Evolutionary conservation across 2,797 vertebrate genomes (phyloP), one percentile per base, ranked within the genome.

Genomic region (Megalops cyprinoides): DNA sequence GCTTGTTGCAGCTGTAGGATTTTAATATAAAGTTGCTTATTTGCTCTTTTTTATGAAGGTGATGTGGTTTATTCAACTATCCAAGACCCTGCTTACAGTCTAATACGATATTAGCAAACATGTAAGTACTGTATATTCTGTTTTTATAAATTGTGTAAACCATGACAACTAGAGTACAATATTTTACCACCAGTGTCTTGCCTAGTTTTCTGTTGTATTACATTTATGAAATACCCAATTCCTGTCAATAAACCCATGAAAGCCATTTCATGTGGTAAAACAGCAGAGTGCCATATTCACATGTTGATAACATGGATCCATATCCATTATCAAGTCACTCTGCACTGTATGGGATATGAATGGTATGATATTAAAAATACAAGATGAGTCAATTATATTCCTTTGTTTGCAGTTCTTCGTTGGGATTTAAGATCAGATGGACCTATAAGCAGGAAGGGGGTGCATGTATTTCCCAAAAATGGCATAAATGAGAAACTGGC

Each of bases 31-130:
- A 71, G 31, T 2, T 49, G 5, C 56, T 80, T 77, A 8, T 23
- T 31, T 74, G 37, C 82, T 84, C 84, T 44, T 56, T 56, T 80
- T 83, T 79, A 81, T 87, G 14, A 83, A 95, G 94, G 79, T 75
- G 86, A 91, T n/a, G 31, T 74, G 2, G 25, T 86, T 62, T 92
- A 92, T 88, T 90, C 93, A 2, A 87, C 88, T 12, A 87, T 91
- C 82, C 74, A 87, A 55, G 92, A 93, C 0, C 23, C 87, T 28
- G 85, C 82, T 5, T 94, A 95, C 90, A 93, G 93, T 55, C 34
- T 92, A 0, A 89, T 94, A 84, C 88, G 87, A 5, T 92, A 89
- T 86, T 94, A 87, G 88, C 55, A 53, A 28, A 65, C 71, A 49
- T 2, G 48, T 42, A 56, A 37, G 81, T 82, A 46, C 78, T 69